Conservation (phyloP, 2,797 vertebrate genomes). For the Siniperca obscura region DNA sequence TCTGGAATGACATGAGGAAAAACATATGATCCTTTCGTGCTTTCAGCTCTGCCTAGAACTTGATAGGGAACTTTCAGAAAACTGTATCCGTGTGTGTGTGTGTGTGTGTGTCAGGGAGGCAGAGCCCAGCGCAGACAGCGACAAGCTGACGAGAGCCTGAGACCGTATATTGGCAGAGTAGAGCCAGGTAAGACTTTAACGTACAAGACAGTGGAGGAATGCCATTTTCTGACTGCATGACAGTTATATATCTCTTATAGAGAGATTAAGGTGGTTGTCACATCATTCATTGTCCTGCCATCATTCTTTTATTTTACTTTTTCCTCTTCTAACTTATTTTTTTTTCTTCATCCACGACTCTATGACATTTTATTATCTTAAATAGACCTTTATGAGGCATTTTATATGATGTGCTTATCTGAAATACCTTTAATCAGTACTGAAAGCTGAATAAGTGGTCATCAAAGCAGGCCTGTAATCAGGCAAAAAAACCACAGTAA, state of each 20-base stretch:
- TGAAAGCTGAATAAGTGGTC: not conserved
- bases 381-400: not conserved
- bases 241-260: not conserved
- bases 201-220: not conserved
- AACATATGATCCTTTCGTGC: constrained; percentile 4
- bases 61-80: not conserved
- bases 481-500: not conserved
- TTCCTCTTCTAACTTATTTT: not conserved
- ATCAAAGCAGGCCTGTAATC: not conserved
- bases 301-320: not conserved
- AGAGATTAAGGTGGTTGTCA: not conserved
- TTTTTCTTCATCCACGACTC: not conserved
- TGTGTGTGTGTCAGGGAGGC: constrained; percentile 70
- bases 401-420: not conserved
- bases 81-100: constrained; percentile 12
- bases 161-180: constrained; percentile 83
- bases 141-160: constrained; percentile 79
- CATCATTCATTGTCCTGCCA: not conserved
- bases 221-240: not conserved
- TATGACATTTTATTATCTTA: not conserved
- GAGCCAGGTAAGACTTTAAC: constrained; percentile 76
- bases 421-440: not conserved
- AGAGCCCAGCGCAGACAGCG: constrained; percentile 81
- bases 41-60: constrained; percentile 3
- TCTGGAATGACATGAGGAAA: constrained; percentile 14